Percentiles rank a stretch among this genome's conserved stretches.
phyloP scores from a whole-genome alignment of 1,140 invertebrate species.

The Euglossa dilemma region DNA sequence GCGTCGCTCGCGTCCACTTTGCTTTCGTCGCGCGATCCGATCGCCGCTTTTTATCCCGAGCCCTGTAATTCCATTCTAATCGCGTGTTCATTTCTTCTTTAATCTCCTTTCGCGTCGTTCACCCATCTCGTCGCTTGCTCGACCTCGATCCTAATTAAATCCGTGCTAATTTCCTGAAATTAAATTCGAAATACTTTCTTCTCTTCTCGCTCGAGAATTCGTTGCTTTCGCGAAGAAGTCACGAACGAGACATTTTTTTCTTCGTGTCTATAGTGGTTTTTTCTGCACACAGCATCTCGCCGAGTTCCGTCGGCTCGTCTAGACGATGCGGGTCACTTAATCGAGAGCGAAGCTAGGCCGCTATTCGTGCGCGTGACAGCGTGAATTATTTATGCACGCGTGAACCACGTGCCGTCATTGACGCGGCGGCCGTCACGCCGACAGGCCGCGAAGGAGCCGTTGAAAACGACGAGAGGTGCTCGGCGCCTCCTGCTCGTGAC shows the following conservation, averaged over 20 bases:
- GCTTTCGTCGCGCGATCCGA: not conserved
- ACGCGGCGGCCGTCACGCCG: conserved; percentile 46
- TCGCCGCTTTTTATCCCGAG: not conserved
- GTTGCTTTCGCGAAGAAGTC: no score
- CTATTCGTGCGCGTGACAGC: conserved; percentile 53
- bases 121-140: no score
- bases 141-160: no score
- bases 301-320: not conserved
- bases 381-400: conserved; percentile 68
- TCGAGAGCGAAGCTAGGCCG: conserved; percentile 48
- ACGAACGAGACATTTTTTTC: not conserved
- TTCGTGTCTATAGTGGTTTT: not conserved
- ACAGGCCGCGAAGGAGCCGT: conserved; percentile 41
- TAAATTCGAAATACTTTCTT: no score
- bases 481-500: conserved; percentile 39
- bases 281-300: not conserved
- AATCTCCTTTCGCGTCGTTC: no score
- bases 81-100: no score
- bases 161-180: no score
- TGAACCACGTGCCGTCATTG: conserved; percentile 48
- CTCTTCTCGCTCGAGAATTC: no score
- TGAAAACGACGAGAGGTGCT: conserved; percentile 47
- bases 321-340: conserved; percentile 63
- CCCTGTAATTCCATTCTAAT: no score
- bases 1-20: not conserved